Conservation (phyloP, 2,797 vertebrate genomes). For the Onychomys torridus region DNA sequence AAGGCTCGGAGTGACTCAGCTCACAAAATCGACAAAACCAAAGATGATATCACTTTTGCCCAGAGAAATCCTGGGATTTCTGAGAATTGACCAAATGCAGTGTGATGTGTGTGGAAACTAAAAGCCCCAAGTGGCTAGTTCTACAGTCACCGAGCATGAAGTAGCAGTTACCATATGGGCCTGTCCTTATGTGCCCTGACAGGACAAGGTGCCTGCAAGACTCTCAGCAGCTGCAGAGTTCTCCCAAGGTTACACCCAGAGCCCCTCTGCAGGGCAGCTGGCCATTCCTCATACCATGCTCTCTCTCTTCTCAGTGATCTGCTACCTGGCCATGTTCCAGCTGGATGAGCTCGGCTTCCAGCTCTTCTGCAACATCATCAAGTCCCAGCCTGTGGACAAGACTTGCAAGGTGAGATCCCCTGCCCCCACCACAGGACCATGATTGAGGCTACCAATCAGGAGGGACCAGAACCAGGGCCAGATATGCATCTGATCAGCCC, state of each 20-base stretch:
- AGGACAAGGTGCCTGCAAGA: neutral
- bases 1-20: neutral
- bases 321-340: conserved; percentile 93
- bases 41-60: neutral
- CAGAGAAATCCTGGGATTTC: neutral
- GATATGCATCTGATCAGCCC: neutral
- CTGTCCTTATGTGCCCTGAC: neutral
- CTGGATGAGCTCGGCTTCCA: conserved; percentile 92
- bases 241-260: neutral
- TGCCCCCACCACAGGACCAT: neutral
- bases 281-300: fast-evolving
- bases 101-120: no score
- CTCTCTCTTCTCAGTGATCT: conserved; percentile 89
- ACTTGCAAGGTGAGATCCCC: conserved; percentile 89
- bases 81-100: neutral
- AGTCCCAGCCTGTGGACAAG: conserved; percentile 90
- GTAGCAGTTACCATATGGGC: fast-evolving
- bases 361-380: conserved; percentile 91
- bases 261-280: neutral
- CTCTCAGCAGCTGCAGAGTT: neutral
- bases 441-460: neutral
- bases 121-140: neutral
- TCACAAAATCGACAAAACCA: neutral
- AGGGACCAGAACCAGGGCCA: neutral
- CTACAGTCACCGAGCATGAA: fast-evolving